Evolutionary conservation across 2,797 vertebrate species (phyloP).

Genomic region (Enteromius anoplus): DNA sequence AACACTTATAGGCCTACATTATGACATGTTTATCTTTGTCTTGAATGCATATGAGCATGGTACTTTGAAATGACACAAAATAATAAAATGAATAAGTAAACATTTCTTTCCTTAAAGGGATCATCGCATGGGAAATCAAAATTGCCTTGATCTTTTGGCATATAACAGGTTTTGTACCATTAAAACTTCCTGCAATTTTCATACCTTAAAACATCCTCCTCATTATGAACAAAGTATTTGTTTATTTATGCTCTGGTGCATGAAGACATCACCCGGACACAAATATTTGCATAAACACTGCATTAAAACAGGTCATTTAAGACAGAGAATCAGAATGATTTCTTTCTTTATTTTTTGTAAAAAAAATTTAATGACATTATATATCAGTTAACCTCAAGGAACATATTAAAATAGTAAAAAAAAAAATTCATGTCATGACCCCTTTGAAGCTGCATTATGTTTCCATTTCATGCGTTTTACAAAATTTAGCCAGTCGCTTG

Average conservation of each 20-base stretch:
- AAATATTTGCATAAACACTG: background rate
- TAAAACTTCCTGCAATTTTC: background rate
- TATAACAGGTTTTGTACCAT: background rate
- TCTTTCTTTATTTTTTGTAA: too few species aligned
- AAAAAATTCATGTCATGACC: background rate
- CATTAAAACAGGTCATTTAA: background rate
- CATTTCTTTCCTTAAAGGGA: background rate
- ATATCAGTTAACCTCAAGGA: background rate
- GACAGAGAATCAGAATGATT: too few species aligned
- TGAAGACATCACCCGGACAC: background rate
- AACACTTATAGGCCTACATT: background rate
- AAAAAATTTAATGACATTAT: too few species aligned
- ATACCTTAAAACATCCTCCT: background rate
- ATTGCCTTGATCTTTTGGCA: background rate
- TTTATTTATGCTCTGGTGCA: background rate
- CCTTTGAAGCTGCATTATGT: background rate
- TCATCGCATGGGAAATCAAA: background rate
- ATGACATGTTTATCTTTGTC: background rate
- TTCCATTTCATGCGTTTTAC: too few species aligned
- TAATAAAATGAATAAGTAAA: background rate
- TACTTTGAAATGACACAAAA: background rate
- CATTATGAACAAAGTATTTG: background rate
- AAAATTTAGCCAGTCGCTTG: too few species aligned
- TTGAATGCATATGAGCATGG: background rate
- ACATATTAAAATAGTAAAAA: background rate